A percentile compares a stretch with the other conserved stretches of the same genome.
These are phyloP conservation scores for Todus mexicanus DNA, from an alignment of 2,797 vertebrate genomes.

Conservation along the genomic window DNA sequence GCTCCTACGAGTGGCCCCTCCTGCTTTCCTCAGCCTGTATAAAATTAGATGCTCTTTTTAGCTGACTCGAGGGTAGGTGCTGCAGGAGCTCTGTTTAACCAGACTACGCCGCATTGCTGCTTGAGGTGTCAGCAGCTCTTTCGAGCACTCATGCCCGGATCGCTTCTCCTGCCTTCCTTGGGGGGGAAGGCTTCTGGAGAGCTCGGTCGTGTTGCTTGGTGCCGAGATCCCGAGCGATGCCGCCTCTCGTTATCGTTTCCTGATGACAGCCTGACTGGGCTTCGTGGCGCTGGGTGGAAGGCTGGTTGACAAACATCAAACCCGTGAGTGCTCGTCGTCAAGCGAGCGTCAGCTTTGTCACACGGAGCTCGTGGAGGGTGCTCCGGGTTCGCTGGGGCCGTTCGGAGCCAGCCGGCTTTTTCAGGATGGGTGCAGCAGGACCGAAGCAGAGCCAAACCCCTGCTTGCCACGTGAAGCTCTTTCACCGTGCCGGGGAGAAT, in stretches of 20 bases:
- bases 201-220: fast-evolving
- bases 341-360: background rate
- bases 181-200: background rate
- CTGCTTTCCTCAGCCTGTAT: background rate
- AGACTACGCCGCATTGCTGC: fast-evolving
- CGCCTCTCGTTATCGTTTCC: background rate
- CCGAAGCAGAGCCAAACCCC: background rate
- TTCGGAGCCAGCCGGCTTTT: background rate
- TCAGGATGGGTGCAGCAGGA: background rate
- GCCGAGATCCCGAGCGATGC: background rate
- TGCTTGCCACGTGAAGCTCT: background rate
- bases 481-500: background rate
- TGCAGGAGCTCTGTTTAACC: background rate
- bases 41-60: background rate
- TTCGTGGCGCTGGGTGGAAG: background rate
- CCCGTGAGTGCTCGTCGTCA: background rate
- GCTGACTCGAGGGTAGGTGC: background rate
- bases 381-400: background rate
- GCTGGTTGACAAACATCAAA: background rate
- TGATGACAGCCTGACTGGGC: background rate
- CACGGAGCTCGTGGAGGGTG: background rate
- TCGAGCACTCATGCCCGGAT: fast-evolving
- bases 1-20: background rate
- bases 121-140: background rate
- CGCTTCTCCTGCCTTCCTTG: background rate